Base-by-base conservation (phyloP, 1,140 invertebrate species). In the Rhyacophila brunnea region DNA sequence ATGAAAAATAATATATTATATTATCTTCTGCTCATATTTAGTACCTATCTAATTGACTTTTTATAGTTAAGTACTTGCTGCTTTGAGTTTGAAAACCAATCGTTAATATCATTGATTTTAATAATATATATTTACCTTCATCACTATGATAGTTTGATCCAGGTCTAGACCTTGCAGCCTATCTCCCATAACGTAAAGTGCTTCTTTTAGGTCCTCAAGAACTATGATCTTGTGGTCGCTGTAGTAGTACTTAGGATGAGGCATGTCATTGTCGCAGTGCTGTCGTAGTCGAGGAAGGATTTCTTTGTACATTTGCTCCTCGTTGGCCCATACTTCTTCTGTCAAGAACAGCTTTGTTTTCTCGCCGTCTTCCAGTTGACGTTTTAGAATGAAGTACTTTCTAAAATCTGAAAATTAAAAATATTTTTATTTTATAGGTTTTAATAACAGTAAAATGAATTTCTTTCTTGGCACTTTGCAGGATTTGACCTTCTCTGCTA, bases 191-290 rank as follows among this genome's bases (percentile, higher is more conserved):
- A 6, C 10, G 48, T 71, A 79, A 14, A 74, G 71, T 3, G 52
- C 36, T 0, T 62, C 44, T 13, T 64, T 44, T 4, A 81, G 60
- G 63, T 81, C 79, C 40, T 76, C 70, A 68, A 81, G 68, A 14
- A 79, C 68, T 13, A 78, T 71, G 32, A 68, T 66, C 2, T 67
- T 38, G 0, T 18, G 9, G 34, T 71, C 65, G 2, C 70, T 66
- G 5, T 67, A 55, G 44, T 71, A 43, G 38, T 64, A 69, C 6
- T 44, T 54, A 1, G 74, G 72, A 17, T 45, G 36, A 1, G 51
- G 42, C 7, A 65, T 50, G 15, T 43, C 23, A 0, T 10, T 11
- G n/a, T 42, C 44, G 47, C 40, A 52, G 40, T 53, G 13, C 7
- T 50, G 1, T 3, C 62, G 58, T 0, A 74, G 46, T 0, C 49